Base-by-base conservation (phyloP, 2,797 vertebrate genomes). In the Scarus forsteni region DNA sequence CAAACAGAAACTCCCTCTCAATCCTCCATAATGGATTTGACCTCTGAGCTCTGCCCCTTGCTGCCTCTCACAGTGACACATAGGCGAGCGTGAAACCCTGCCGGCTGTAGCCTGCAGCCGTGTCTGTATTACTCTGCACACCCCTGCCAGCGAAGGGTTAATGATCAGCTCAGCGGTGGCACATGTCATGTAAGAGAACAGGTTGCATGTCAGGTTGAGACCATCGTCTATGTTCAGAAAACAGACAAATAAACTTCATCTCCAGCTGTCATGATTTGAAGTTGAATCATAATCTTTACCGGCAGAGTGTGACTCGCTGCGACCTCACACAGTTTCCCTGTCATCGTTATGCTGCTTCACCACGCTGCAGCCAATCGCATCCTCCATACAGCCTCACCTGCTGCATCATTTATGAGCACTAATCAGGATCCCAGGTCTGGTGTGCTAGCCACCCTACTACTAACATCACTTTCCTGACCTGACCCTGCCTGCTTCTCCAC, bases 21-120 rank as follows among this genome's bases (percentile, higher is more conserved):
- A 90, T 89, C 84, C 87, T 59, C 85, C 67, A 36, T 93, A 94
- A 95, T 94, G 90, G 94, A 87, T 93, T 92, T 94, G 92, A 93
- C 90, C 92, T 84, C 66, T 90, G 90, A 92, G 82, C 92, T 89
- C 75, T 85, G 85, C 75, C 88, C 86, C 84, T 76, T 63, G 69
- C 80, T 70, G 82, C 75, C 86, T 80, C 75, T 84, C 81, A 84
- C 85, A 83, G 56, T 86, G 89, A 91, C 86, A 85, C 81, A 69
- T 80, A 73, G 57, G 65, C 62, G 73, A 81, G 85, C 84, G 89
- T 89, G 86, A 90, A 88, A 83, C 88, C 46, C 62, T 52, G 10
- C 70, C 39, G 83, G 81, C 58, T 71, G 77, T 72, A 81, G 85
- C 85, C 85, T 51, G 71, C 73, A 81, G 86, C 76, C 44, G 34